These are phyloP conservation scores for Alectura lathami DNA, from an alignment of 2,113 vertebrate species.

Conservation along the genomic window DNA sequence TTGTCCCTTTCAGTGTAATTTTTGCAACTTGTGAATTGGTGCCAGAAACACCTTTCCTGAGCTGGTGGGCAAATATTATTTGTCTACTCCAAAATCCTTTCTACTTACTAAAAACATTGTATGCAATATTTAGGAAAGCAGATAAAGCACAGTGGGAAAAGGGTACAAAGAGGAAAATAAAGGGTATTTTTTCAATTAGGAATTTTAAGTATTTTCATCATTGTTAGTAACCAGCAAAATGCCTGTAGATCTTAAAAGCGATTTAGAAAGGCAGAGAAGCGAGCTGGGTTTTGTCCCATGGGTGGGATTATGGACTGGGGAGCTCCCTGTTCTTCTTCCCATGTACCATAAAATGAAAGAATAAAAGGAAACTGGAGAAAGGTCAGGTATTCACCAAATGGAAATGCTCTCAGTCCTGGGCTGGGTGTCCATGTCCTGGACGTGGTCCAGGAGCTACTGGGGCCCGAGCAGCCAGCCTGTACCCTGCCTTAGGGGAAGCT, in stretches of 20 bases:
- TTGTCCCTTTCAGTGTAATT: conserved; percentile 53
- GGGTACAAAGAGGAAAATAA: neutral
- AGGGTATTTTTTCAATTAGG: neutral
- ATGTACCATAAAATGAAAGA: neutral
- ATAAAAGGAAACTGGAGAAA: neutral
- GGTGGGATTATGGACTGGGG: neutral
- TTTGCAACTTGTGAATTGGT: conserved; percentile 42
- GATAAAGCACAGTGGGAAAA: neutral
- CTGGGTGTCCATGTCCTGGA: neutral
- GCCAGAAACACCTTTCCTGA: conserved; percentile 64
- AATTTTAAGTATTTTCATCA: conserved; percentile 3
- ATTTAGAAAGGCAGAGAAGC: neutral
- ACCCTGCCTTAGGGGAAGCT: neutral
- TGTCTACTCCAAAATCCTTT: conserved; percentile 25
- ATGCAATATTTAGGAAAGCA: conserved; percentile 28
- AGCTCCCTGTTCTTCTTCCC: neutral
- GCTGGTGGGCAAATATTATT: conserved; percentile 51
- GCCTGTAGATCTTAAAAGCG: neutral
- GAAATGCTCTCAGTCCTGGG: neutral
- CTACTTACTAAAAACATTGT: conserved; percentile 30
- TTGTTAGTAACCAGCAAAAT: neutral
- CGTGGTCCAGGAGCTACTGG: neutral
- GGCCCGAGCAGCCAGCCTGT: neutral
- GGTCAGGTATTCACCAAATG: neutral
- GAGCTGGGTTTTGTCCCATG: neutral